Conservation (phyloP, 2,113 vertebrate genomes). For the Capreolus pygargus region DNA sequence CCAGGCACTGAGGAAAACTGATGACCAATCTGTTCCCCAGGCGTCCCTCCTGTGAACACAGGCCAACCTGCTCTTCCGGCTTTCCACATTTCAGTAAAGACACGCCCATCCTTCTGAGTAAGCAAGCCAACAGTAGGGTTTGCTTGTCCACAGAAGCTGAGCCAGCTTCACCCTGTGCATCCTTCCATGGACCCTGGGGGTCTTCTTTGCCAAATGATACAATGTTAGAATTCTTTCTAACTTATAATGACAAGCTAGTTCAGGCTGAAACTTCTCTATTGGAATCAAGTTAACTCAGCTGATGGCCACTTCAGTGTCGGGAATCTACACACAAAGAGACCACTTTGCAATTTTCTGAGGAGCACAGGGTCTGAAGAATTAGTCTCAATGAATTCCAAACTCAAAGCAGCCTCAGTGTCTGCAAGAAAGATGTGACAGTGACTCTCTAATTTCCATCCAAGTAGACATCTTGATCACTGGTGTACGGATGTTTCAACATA, state of each 20-base stretch:
- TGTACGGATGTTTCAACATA: not conserved
- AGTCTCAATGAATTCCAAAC: not conserved
- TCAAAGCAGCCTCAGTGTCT: not conserved
- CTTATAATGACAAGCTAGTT: not conserved
- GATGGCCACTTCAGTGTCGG: not conserved
- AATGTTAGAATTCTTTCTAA: not conserved
- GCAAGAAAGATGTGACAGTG: not conserved
- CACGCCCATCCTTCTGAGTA: not conserved
- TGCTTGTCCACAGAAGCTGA: not conserved
- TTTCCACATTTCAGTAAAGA: not conserved
- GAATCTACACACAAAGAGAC: not conserved
- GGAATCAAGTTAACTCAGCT: not conserved
- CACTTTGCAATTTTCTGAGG: not conserved
- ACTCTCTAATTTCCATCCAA: not conserved
- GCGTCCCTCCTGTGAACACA: not conserved
- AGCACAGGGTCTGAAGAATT: not conserved
- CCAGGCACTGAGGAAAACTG: not conserved
- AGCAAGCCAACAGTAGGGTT: not conserved
- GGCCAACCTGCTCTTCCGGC: not conserved
- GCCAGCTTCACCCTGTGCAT: not conserved
- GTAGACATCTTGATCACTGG: not conserved
- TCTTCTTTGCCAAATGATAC: not conserved
- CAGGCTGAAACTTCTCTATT: not conserved
- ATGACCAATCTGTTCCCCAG: not conserved
- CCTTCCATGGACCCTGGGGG: rapidly evolving